Evolutionary conservation across 1,140 invertebrate genomes (phyloP).

Genomic region (Drosophila novamexicana): DNA sequence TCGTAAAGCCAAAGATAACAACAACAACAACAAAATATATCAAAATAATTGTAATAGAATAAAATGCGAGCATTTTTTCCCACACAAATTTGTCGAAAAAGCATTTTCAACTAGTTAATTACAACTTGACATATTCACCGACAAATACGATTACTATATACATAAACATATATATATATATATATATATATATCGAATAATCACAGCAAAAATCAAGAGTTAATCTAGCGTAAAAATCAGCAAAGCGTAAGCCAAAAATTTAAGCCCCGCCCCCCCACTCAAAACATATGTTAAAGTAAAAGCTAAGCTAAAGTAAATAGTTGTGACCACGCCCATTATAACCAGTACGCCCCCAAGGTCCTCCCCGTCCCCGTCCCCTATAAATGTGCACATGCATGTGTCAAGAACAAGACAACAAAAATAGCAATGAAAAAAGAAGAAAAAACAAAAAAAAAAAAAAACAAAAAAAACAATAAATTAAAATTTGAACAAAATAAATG

Average conservation of each 20-base stretch:
- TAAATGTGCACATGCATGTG: slow-evolving; percentile 43
- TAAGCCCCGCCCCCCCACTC: slow-evolving; percentile 20
- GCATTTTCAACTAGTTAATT: slow-evolving; percentile 44
- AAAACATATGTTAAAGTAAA: slow-evolving; percentile 14
- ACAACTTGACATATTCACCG: slow-evolving; percentile 41
- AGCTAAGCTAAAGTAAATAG: slow-evolving; percentile 51
- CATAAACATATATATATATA: slow-evolving; percentile 20
- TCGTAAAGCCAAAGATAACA: slow-evolving; percentile 72
- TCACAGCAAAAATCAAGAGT: slow-evolving; percentile 49
- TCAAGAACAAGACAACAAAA: slow-evolving; percentile 46
- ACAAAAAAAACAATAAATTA: slow-evolving; percentile 29
- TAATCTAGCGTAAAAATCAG: slow-evolving; percentile 75
- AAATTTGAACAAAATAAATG: slow-evolving; percentile 76
- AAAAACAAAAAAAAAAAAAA: slow-evolving; percentile 46
- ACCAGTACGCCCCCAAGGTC: slow-evolving; percentile 1
- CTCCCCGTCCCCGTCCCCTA: background rate
- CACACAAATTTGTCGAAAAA: slow-evolving; percentile 34
- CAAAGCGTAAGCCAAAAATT: slow-evolving; percentile 70
- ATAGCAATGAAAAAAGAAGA: slow-evolving; percentile 45
- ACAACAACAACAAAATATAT: slow-evolving; percentile 56
- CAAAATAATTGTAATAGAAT: slow-evolving; percentile 44
- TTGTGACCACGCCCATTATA: slow-evolving; percentile 25
- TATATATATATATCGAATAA: slow-evolving; percentile 32
- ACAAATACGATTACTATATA: slow-evolving; percentile 30
- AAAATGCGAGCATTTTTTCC: slow-evolving; percentile 35